Evolutionary conservation across 2,888 invertebrate species (phyloP), one percentile per base, ranked within the genome.

Genomic region (Cynaeus angustus): DNA sequence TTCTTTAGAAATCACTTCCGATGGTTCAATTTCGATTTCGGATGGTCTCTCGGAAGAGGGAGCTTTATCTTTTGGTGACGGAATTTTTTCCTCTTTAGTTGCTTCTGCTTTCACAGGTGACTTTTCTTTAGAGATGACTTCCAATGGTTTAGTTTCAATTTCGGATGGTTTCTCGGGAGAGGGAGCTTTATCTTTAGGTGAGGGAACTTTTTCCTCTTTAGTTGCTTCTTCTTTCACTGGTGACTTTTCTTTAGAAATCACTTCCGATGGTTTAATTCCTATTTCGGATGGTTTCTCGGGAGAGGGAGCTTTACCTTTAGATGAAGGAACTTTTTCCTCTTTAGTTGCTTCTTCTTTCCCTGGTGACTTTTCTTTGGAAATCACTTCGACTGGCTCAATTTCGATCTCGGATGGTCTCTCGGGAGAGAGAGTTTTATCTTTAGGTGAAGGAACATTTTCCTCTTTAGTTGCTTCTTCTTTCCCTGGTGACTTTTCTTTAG

Each of bases 391-490:
- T 14, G 38, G 4, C 21, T 10, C 55, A 3, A 37, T 13, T 28
- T 53, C 46, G 7, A 26, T 52, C 7, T 41, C 28, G 0, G 61
- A 61, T n/a, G 48, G 30, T 65, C 64, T 45, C 10, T 52, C 52
- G n/a, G 30, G 28, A 52, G 52, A 9, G 21, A 30, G 52, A 28
- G 52, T 9, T 30, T 52, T 52, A 26, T 52, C 30, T 52, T 52
- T 52, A 1, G 30, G 52, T 7, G 52, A 4, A 26, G 30, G 52
- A 37, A 62, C 45, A 38, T 67, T 58, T 0, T 38, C 14, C 13
- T 69, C 37, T 62, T 12, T 41, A 16, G 16, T n/a, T 8, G 21
- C 28, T 33, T 50, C 52, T 14, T 50, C 38, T 10, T 45, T 14
- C 0, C 33, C 62, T 12, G 43, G 53, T 6, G 58, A 45, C 7